Evolutionary conservation across 2,113 vertebrate species (phyloP), one percentile per base, ranked within the genome.

Genomic region (Noctilio leporinus): DNA sequence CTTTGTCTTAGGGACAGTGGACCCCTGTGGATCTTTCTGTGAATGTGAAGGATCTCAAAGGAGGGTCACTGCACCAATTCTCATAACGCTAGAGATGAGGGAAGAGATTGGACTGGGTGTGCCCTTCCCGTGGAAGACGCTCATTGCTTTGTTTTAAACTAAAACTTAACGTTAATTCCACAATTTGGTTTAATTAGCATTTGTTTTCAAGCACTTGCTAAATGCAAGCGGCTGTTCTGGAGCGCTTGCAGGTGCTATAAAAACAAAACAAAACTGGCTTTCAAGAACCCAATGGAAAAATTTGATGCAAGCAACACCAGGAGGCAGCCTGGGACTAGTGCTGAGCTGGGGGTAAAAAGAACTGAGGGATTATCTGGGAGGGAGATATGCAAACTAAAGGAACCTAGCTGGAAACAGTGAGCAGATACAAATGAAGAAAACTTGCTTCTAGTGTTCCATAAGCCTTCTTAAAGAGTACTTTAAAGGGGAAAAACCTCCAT

Each of bases 51-150:
- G 15, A 33, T 38, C 43, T 87, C 1, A 9, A 16, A 55, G 14
- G 28, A 40, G 2, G 6, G 3, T 10, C 40, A 4, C 10, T 12
- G 28, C 0, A 3, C 26, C 49, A 40, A 1, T 8, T 62, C 70
- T 87, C 20, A 17, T 17, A 17, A 45, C 3, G 19, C 5, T 89
- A 14, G 40, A 30, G 26, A 3, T 33, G 5, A 55, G 51, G 22
- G 38, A 81, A n/a, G 5, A 16, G 3, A 38, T 16, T 12, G 49
- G 35, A 28, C 57, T 47, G 16, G 9, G 9, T 16, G 10, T 1
- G 30, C 65, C 64, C 20, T 88, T 84, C 55, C 16, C 8, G 1
- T 51, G 35, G 35, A 88, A 78, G 64, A 64, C 3, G 3, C 0
- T 0, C 10, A 10, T n/a, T 84, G 20, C 17, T 83, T 67, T 81